Base-by-base conservation (phyloP, 2,113 vertebrate species). In the Gymnorhina tibicen region DNA sequence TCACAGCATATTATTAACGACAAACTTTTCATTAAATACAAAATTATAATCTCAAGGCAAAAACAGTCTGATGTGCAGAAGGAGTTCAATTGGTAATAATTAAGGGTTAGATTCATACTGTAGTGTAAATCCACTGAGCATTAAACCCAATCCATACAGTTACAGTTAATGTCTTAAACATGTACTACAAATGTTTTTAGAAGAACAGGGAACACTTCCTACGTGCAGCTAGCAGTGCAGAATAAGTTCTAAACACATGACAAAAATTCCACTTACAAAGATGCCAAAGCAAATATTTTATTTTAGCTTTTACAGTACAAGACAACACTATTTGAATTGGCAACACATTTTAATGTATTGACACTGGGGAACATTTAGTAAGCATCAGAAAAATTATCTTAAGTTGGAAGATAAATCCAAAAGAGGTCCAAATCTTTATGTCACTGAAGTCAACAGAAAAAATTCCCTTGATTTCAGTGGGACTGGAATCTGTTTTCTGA, bases 231-330 rank as follows among this genome's bases (percentile, higher is more conserved):
- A 95, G 85, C 92, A 92, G 76, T 53, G 52, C 27, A 95, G 84
- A 95, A 1, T 72, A 53, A 84, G 83, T 95, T 96, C 95, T 92
- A 92, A 94, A 81, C n/a, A 80, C 68, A 80, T 58, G 88, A 94
- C 93, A 96, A 84, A 95, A 95, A 94, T 95, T 96, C 92, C 92
- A 89, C 92, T 96, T 90, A 77, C 28, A 91, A 86, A 39, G 56
- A 92, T 62, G 96, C 95, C 93, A 97, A 96, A 93, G 79, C 52
- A 96, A 96, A 96, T 86, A 96, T 64, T 96, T 96, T 92, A 96
- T 94, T 96, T 95, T 82, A 93, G 58, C 74, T 95, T 94, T 94
- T 90, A 84, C 84, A 95, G 91, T 91, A 95, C 91, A 89, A 91
- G 79, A 84, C 69, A 96, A 94, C 8, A 5, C 42, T 95, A 95